phyloP scores from a whole-genome alignment of 2,797 vertebrate genomes.

The Mormyrops attenuatus region DNA sequence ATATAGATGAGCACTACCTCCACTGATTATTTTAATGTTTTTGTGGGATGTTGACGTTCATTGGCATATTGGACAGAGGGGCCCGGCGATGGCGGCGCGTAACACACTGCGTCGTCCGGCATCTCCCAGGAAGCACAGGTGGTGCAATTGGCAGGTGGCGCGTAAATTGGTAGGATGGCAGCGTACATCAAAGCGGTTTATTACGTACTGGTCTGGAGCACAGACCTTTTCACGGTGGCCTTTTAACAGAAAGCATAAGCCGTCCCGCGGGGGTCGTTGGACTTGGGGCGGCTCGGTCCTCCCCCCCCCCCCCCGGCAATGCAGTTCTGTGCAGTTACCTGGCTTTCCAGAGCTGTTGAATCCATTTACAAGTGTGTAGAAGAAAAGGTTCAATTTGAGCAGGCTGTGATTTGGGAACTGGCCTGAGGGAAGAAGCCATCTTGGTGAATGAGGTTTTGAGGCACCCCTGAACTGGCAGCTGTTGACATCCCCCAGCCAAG shows the following conservation, averaged over 20 bases:
- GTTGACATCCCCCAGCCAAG: conserved; percentile 16
- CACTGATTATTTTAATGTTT: background rate
- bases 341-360: background rate
- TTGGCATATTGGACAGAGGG: background rate
- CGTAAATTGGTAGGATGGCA: background rate
- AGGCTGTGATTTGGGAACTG: background rate
- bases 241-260: background rate
- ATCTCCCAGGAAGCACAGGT: background rate
- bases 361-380: background rate
- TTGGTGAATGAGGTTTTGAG: background rate
- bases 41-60: background rate
- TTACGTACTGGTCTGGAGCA: background rate
- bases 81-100: background rate
- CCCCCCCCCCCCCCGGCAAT: background rate
- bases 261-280: background rate
- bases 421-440: background rate
- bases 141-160: background rate
- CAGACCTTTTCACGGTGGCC: background rate
- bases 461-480: background rate
- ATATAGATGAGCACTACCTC: background rate
- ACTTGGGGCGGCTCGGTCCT: background rate
- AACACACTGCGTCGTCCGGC: background rate
- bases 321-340: background rate
- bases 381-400: background rate
- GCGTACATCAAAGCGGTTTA: background rate